Percentiles rank a stretch among this genome's conserved stretches.
These are phyloP conservation scores for Amniataba percoides DNA, from an alignment of 2,797 vertebrate genomes.

Conservation along the genomic window DNA sequence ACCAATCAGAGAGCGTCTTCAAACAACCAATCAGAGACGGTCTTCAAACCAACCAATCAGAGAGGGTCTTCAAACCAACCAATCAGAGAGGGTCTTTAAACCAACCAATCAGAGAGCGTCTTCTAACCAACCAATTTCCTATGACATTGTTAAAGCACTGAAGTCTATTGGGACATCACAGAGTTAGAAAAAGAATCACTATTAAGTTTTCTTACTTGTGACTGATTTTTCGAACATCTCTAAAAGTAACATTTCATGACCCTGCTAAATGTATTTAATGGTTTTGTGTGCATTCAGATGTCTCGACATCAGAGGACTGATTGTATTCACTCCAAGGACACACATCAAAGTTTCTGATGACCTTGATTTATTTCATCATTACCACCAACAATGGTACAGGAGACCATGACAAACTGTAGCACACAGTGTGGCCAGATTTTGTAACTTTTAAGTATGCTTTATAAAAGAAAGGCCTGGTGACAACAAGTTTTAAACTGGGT, in stretches of 20 bases:
- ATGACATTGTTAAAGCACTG: neutral
- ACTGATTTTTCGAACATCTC: neutral
- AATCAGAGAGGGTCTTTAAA: too few species aligned
- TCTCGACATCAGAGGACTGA: neutral
- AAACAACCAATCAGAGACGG: too few species aligned
- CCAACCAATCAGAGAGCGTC: too few species aligned
- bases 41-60: too few species aligned
- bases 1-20: too few species aligned
- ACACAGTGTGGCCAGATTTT: conserved; percentile 3
- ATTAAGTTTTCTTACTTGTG: neutral
- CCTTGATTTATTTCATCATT: neutral
- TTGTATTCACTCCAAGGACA: neutral
- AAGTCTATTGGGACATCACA: neutral
- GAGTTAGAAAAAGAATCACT: neutral
- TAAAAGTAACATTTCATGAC: neutral
- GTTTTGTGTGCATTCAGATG: neutral
- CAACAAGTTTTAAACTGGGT: neutral
- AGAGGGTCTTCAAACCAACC: too few species aligned
- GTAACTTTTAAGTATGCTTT: neutral
- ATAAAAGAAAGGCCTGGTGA: neutral
- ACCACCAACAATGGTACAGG: neutral
- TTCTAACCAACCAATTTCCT: too few species aligned
- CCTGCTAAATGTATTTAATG: neutral
- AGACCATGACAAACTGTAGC: conserved; percentile 5
- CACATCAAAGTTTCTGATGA: neutral